phyloP scores from a whole-genome alignment of 2,113 vertebrate genomes.

The Eonycteris spelaea region DNA sequence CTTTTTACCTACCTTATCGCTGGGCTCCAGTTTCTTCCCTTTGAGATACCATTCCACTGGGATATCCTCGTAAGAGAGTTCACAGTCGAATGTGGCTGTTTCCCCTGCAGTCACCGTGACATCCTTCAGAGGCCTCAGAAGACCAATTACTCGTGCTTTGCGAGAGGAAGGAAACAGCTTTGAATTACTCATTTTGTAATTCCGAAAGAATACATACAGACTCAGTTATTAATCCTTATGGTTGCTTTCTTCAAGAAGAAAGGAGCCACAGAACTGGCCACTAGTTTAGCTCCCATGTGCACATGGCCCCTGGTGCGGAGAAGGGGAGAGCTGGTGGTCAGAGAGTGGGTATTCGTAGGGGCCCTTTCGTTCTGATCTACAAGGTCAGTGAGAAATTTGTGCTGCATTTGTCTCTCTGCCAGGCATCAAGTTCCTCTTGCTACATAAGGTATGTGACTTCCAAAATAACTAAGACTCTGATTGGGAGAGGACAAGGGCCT shows the following conservation, averaged over 20 bases:
- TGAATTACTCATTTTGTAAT: constrained; percentile 80
- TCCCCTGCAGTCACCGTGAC: constrained; percentile 96
- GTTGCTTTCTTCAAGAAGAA: constrained; percentile 81
- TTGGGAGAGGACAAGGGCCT: constrained; percentile 87
- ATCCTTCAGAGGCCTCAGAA: constrained; percentile 91
- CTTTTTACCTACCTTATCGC: constrained; percentile 95
- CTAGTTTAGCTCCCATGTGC: constrained; percentile 77
- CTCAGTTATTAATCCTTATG: constrained; percentile 84
- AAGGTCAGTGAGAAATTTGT: constrained; percentile 86
- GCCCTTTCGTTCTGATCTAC: constrained; percentile 83
- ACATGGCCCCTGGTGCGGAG: constrained; percentile 59
- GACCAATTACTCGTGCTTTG: constrained; percentile 93
- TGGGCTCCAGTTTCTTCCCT: constrained; percentile 92
- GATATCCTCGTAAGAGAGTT: constrained; percentile 96
- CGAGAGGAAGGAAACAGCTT: constrained; percentile 89
- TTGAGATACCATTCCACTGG: constrained; percentile 95
- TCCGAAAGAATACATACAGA: constrained; percentile 69
- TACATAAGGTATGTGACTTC: constrained; percentile 92
- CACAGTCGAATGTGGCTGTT: constrained; percentile 96
- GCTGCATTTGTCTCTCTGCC: constrained; percentile 83
- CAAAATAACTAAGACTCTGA: constrained; percentile 91
- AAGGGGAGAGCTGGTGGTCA: constrained; percentile 76
- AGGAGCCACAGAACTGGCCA: constrained; percentile 73
- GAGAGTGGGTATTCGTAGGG: constrained; percentile 85
- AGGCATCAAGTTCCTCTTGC: constrained; percentile 83